These are phyloP conservation scores for Macropodus opercularis DNA, from an alignment of 2,797 vertebrate genomes.

Conservation along the genomic window DNA sequence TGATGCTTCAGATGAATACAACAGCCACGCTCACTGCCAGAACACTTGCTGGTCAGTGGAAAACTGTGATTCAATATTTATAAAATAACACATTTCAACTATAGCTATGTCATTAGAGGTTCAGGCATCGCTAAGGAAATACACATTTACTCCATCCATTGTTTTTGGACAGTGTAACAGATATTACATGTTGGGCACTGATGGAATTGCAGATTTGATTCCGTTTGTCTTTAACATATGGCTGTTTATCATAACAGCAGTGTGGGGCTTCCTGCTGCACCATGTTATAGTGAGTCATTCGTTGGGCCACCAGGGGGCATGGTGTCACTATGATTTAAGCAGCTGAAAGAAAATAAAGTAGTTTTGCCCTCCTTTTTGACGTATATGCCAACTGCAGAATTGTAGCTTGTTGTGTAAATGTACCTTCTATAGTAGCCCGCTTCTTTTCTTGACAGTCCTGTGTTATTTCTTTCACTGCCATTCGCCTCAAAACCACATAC, in stretches of 20 bases:
- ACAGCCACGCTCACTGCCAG: slow-evolving; percentile 74
- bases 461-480: slow-evolving; percentile 48
- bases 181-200: not conserved
- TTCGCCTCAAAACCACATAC: slow-evolving; percentile 41
- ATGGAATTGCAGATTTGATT: slow-evolving; percentile 2
- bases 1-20: slow-evolving; percentile 80
- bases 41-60: slow-evolving; percentile 81
- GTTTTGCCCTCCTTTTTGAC: not conserved
- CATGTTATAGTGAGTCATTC: slow-evolving; percentile 30
- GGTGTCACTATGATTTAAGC: slow-evolving; percentile 61
- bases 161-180: not conserved
- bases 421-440: slow-evolving; percentile 44
- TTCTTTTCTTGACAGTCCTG: slow-evolving; percentile 54
- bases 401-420: slow-evolving; percentile 34
- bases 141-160: slow-evolving; percentile 1
- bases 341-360: not conserved
- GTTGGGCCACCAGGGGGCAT: slow-evolving; percentile 78
- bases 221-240: not conserved
- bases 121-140: slow-evolving; percentile 11
- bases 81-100: slow-evolving; percentile 48
- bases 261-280: slow-evolving; percentile 3
- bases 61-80: slow-evolving; percentile 52
- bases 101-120: slow-evolving; percentile 6
- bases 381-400: slow-evolving; percentile 26
- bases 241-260: not conserved